Conservation (phyloP, 2,888 invertebrate genomes). For the Agrochola circellaris region DNA sequence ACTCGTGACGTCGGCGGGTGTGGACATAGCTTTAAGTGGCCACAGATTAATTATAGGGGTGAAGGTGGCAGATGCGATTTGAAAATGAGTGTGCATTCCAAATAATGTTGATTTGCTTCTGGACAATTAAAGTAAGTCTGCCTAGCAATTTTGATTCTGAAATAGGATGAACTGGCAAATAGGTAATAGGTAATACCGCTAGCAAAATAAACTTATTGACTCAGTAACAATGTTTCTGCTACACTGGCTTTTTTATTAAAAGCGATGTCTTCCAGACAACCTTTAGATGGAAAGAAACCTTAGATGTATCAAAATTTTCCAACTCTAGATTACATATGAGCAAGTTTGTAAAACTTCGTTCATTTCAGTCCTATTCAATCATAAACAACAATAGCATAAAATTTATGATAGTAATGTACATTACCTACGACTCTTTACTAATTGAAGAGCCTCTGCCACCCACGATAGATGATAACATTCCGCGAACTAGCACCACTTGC, state of each 20-base stretch:
- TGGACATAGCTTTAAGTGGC: constrained; percentile 57
- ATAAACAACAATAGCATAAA: too few relatives aligned
- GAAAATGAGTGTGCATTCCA: not conserved
- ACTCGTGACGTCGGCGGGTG: constrained; percentile 65
- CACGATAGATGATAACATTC: not conserved
- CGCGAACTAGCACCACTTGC: too few relatives aligned
- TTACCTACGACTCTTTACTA: not conserved
- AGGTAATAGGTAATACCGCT: not conserved
- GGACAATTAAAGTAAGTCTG: not conserved
- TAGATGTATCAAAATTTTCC: not conserved
- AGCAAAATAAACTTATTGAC: not conserved
- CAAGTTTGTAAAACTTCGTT: not conserved
- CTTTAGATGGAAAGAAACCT: not conserved
- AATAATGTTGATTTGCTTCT: not conserved
- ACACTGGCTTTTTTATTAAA: not conserved
- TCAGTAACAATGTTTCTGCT: not conserved
- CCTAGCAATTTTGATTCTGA: not conserved
- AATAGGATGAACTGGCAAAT: not conserved
- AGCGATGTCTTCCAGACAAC: not conserved
- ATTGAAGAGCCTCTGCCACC: not conserved
- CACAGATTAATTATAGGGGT: constrained; percentile 47
- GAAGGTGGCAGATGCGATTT: not conserved
- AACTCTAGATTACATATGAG: not conserved
- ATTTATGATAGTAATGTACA: not conserved
- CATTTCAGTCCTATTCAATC: not conserved